Evolutionary conservation across 2,888 invertebrate genomes (phyloP), one percentile per base, ranked within the genome.

Genomic region (Lathronympha strigana): DNA sequence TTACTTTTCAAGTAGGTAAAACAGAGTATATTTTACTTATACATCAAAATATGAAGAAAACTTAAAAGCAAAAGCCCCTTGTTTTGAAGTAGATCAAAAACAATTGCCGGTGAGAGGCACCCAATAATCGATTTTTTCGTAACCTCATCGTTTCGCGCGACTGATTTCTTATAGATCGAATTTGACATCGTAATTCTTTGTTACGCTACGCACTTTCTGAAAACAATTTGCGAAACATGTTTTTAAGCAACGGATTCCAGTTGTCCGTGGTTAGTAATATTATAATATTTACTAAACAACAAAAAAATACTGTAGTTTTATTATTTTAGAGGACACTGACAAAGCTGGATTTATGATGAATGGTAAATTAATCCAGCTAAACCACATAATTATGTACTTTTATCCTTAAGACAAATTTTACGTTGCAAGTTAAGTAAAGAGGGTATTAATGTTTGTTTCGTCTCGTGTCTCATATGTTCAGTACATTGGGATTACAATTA

Each of bases 111-210:
- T 73, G 71, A 71, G 72, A 75, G 74, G 76, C 47, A 62, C 13
- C 50, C 58, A 64, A 72, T 72, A 73, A 73, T 72, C 66, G 71
- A 70, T 75, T 75, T 75, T 74, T 74, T 73, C 70, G 70, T 66
- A 70, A 69, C 62, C 64, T 53, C 61, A 58, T 13, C 55, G 69
- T 68, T 51, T 47, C 66, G 69, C 63, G 55, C 67, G 71, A 74
- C 68, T 69, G 70, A 67, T 63, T 71, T 69, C 70, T 66, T 66
- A 69, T 61, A 66, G 60, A 61, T 61, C 60, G 58, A 69, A 43
- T 63, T 51, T 63, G 25, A 61, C 64, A 61, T 51, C 58, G 64
- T 61, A 61, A 66, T 54, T 51, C 21, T 40, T 50, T 50, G 50
- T 60, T 60, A 63, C 57, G 63, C 51, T 67, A 64, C 60, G 60